Evolutionary conservation across 2,113 vertebrate genomes (phyloP), one percentile per base, ranked within the genome.

Genomic region (Euleptes europaea): DNA sequence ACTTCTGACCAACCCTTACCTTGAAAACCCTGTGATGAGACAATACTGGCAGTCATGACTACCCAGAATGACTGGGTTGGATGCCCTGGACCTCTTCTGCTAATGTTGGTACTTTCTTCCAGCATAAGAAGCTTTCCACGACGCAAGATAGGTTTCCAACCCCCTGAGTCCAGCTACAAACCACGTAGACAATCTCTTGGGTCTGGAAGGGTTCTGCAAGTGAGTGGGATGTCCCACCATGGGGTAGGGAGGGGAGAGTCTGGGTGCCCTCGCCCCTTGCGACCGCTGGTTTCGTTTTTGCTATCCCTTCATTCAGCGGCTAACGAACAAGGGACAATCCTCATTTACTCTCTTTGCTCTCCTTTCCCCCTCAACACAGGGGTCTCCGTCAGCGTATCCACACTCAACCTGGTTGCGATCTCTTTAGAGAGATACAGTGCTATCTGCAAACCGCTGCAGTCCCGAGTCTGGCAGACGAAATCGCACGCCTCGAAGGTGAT

Each of bases 401-500:
- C 99, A 0, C 99, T 99, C 93, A 99, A 97, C 94, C 95, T 99
- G 91, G 97, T 99, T 51, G 98, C 99, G 89, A 99, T 99, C 84
- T 99, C 99, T 66, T 92, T 99, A 94, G 98, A 99, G 95, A 97
- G 99, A 72, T 99, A 99, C 73, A 97, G 98, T 11, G 99, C 99
- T 72, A 99, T 99, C 63, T 99, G 99, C 95, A 99, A 98, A 93
- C 99, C 99, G 0, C 91, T 99, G 57, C 97, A 97, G 86, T 99
- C 99, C 71, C 95, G 98, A 17, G 95, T 97, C 44, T 99, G 99
- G 99, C 99, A 99, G 95, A 99, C 99, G 9, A 99, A 99, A 88
- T 98, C 98, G 2, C 99, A 99, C 0, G 98, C 99, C 1, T 88
- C 97, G 89, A 99, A 97, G 92, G 99, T 99, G 92, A 99, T 99